Base-by-base conservation (phyloP, 35 echinoderm and acorn worm species). In the Heliocidaris tuberculata region DNA sequence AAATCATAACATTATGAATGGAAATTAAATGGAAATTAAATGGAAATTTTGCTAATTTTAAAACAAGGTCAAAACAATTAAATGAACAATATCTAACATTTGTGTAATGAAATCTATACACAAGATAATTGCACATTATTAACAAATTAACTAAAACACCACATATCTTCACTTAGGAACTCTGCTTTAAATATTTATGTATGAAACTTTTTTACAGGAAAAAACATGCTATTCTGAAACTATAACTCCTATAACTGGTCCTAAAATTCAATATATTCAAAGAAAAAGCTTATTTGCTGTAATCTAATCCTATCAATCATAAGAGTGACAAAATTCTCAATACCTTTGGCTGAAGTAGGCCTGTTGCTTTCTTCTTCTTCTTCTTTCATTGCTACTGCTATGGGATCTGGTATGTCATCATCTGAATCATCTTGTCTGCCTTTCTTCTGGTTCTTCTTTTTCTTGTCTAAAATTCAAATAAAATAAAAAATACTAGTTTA, bases 381-480 rank as follows among this genome's bases (percentile, higher is more conserved):
- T 1, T 88, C 91, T 54, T 88, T 88, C 49, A 78, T 94, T 60
- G 54, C 93, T 65, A 30, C 29, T 27, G 85, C 95, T 88, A 96
- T 85, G 27, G 93, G 49, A 11, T 95, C 95, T 31, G 93, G 92
- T 17, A 94, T 85, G 48, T 95, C 86, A 48, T 97, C 96, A 24
- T 96, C 95, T 50, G 94, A 93, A 27, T 97, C 96, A 85, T 95
- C 61, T 31, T 95, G 90, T 24, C 94, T 92, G 49, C 86, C 93
- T 94, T 48, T 47, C 49, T 35, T 87, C 54, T 93, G 56, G 10
- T 48, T 31, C 48, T 95, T 95, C 95, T 94, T 95, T 85, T 97
- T 97, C 78, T 97, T 97, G 93, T 48, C 93, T 94, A 60, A 89
- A 52, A 30, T 27, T 27, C 2, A 50, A 50, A 17, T 17, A 50